Base-by-base conservation (phyloP, 2,888 invertebrate genomes). In the Anarsia innoxiella region DNA sequence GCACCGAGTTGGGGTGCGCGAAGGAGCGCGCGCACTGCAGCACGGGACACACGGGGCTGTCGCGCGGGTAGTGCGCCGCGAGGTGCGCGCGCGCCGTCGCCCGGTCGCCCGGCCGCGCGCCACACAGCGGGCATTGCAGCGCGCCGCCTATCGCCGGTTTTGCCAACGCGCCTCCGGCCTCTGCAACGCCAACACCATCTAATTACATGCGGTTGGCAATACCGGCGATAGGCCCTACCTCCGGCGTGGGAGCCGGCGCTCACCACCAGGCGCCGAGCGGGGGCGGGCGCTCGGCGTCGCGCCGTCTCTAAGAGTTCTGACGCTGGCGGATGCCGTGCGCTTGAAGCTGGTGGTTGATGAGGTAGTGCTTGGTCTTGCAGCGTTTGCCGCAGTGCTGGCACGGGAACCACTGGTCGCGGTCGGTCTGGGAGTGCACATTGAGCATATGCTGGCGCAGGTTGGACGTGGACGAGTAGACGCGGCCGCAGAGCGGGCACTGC, bases 1-100 rank as follows among this genome's bases (percentile, higher is more conserved):
- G 88, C 51, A 94, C 94, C 40, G 93, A 93, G 83, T 94, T 94
- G 45, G 94, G 94, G 77, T 94, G 93, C 44, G 92, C 89, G 75
- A 93, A 94, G 52, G 87, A 87, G 46, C 92, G 88, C 37, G 90
- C 90, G 75, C 93, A 94, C 48, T 89, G 85, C 40, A 88, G 79
- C 37, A 93, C 93, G 26, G 94, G 94, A 78, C 93, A 94, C 48
- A 89, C 88, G 48, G 92, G 92, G 68, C 92, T 92, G 82, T 93
- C 94, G 59, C 93, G 89, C 44, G 94, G 94, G 86, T 94, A 93
- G 83, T 94, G 93, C 52, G 91, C 88, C 66, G 91, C 93, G 58
- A 94, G 88, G 77, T 94, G 94, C 36, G 88, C 88, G 42, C 93
- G 89, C 72, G 91, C 89, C 49, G 78, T 78, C 60, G 88, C 90